Percentiles rank a stretch among this genome's conserved stretches.
These are phyloP conservation scores for Polymixis lichenea DNA, from an alignment of 2,888 invertebrate species.

Conservation along the genomic window DNA sequence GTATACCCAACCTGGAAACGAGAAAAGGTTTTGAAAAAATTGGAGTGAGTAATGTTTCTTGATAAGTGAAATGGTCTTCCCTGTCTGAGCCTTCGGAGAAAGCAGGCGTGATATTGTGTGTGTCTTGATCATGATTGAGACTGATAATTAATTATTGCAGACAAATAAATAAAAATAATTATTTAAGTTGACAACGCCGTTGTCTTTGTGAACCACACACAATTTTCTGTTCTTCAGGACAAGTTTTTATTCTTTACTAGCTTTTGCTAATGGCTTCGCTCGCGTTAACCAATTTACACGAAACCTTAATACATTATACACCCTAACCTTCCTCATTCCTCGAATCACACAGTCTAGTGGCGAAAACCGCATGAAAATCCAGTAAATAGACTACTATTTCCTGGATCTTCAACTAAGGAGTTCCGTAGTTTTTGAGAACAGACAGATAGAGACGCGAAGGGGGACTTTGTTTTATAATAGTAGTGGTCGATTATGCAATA, in stretches of 20 bases:
- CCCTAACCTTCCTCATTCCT: no score
- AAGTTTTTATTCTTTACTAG: not conserved
- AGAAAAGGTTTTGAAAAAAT: not conserved
- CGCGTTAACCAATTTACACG: no score
- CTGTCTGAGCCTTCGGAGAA: not conserved
- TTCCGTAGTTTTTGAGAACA: no score
- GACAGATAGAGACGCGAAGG: no score
- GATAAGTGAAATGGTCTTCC: not conserved
- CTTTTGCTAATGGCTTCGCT: no score
- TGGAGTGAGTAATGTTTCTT: not conserved
- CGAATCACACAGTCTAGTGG: no score
- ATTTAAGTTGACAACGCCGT: not conserved
- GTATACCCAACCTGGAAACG: slow-evolving; percentile 93
- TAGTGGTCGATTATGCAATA: not conserved
- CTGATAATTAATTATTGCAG: not conserved
- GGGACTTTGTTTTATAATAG: no score
- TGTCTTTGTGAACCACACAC: not conserved
- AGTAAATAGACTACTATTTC: no score
- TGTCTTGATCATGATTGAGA: not conserved
- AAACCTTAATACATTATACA: no score
- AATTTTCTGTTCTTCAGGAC: not conserved
- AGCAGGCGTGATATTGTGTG: no score
- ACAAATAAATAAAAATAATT: not conserved
- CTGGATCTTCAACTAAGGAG: no score
- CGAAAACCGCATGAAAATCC: no score